Base-by-base conservation (phyloP, 2,113 vertebrate genomes). In the Polyodon spathula region DNA sequence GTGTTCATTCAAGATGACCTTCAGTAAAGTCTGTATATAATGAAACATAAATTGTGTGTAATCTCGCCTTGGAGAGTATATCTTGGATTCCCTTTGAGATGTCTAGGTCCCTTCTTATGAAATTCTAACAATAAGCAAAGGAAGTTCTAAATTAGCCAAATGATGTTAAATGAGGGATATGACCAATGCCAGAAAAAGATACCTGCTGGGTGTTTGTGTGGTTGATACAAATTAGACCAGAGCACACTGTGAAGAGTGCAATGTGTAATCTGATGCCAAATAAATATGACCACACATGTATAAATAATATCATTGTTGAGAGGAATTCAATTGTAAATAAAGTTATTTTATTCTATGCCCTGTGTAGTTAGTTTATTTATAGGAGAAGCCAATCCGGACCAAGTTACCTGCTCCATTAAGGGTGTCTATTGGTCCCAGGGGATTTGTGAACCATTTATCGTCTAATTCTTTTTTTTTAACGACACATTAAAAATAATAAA, bases 141-240 rank as follows among this genome's bases (percentile, higher is more conserved):
- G 60, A 64, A n/a, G 43, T 38, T 65, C 38, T 15, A 55, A 63
- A 69, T 56, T 40, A 15, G 40, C 27, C 27, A 4, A 63, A 46
- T 58, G 59, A 68, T 6, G 53, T 63, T 72, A 72, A 76, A 66
- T 70, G 73, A 71, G 43, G 65, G 52, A 55, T 71, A 66, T 54
- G 59, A 58, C 59, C 73, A 27, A 54, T 54, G 27, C 44, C 48
- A 61, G 41, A n/a, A 8, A 40, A 16, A 12, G 53, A 8, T 46
- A 63, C 62, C 43, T 57, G 65, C 37, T 53, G 41, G 56, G 59
- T 44, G 50, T 50, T 50, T 50, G 12, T n/a, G 15, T 14, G 8
- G 48, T 5, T 50, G 12, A 61, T 63, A 51, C 37, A 54, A 12
- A 51, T 40, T 6, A 4, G 4, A 54, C 61, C 63, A 62, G 70